These are phyloP conservation scores for Cantharis rustica DNA, from an alignment of 2,888 invertebrate species.

Conservation along the genomic window DNA sequence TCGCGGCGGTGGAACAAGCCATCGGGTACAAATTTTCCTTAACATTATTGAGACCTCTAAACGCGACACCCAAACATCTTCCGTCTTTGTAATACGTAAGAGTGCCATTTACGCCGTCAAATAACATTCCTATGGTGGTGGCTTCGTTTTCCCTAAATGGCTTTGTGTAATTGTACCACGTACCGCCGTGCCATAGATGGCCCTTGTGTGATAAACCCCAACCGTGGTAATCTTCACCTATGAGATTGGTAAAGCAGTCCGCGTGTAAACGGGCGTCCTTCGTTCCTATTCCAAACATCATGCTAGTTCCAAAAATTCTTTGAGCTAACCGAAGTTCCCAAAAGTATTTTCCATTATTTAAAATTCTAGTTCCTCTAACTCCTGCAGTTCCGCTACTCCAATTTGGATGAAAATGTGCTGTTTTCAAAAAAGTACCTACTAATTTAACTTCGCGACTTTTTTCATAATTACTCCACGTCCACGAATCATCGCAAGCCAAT, in stretches of 20 bases:
- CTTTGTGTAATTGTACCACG: conserved; percentile 66
- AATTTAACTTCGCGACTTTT: conserved; percentile 63
- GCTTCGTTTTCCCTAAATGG: conserved; percentile 73
- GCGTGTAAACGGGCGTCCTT: conserved; percentile 61
- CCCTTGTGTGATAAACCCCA: conserved; percentile 80
- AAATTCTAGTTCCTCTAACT: conserved; percentile 66
- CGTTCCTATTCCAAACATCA: conserved; percentile 74
- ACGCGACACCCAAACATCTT: conserved; percentile 70
- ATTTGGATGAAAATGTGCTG: conserved; percentile 75
- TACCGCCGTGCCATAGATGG: conserved; percentile 69
- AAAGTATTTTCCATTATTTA: conserved; percentile 68
- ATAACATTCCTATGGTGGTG: conserved; percentile 69
- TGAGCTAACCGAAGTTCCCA: conserved; percentile 70
- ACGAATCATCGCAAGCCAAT: conserved; percentile 67
- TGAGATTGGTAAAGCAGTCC: conserved; percentile 69
- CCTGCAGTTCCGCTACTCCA: conserved; percentile 79
- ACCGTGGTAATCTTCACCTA: conserved; percentile 72
- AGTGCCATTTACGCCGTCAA: conserved; percentile 71
- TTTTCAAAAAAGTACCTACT: conserved; percentile 60
- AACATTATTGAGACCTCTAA: conserved; percentile 66
- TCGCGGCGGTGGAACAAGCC: conserved; percentile 74
- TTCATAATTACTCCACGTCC: conserved; percentile 70
- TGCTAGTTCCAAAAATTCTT: conserved; percentile 73
- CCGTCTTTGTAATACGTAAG: conserved; percentile 75
- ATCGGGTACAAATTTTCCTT: conserved; percentile 70